phyloP scores from a whole-genome alignment of 2,888 invertebrate genomes.

The Drosophila imparisetae region DNA sequence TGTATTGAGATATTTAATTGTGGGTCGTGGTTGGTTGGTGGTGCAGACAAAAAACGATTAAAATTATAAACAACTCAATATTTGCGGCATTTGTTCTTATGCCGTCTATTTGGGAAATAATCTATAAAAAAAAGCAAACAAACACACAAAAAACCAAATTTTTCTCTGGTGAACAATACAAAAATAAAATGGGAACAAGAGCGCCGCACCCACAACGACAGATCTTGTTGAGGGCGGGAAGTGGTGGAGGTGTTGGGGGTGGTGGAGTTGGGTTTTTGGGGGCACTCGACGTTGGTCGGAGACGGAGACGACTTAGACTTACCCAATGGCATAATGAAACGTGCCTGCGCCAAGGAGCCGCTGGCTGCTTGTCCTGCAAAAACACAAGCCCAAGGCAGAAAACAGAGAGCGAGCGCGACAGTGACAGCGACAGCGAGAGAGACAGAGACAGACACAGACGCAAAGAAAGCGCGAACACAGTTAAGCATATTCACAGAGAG shows the following conservation, averaged over 20 bases:
- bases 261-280: not conserved
- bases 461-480: constrained; percentile 31
- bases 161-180: constrained; percentile 14
- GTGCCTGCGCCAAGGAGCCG: constrained; percentile 64
- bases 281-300: constrained; percentile 3
- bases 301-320: constrained; percentile 59
- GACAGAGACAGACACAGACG: constrained; percentile 9
- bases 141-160: constrained; percentile 21
- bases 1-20: constrained; percentile 17
- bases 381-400: constrained; percentile 39
- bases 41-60: constrained; percentile 51
- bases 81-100: constrained; percentile 81
- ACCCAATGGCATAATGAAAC: constrained; percentile 82
- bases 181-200: constrained; percentile 30
- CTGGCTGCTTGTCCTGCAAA: constrained; percentile 66
- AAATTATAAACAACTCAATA: constrained; percentile 70
- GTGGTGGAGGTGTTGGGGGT: not conserved
- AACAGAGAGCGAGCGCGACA: constrained; percentile 32
- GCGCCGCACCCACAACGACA: not conserved
- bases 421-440: constrained; percentile 30
- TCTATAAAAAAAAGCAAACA: constrained; percentile 72
- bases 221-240: not conserved
- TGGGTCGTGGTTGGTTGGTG: constrained; percentile 2
- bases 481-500: constrained; percentile 48
- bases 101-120: constrained; percentile 83